Evolutionary conservation across 2,888 invertebrate genomes (phyloP), one percentile per base, ranked within the genome.

Genomic region (Rhagophthalmus giganteus): DNA sequence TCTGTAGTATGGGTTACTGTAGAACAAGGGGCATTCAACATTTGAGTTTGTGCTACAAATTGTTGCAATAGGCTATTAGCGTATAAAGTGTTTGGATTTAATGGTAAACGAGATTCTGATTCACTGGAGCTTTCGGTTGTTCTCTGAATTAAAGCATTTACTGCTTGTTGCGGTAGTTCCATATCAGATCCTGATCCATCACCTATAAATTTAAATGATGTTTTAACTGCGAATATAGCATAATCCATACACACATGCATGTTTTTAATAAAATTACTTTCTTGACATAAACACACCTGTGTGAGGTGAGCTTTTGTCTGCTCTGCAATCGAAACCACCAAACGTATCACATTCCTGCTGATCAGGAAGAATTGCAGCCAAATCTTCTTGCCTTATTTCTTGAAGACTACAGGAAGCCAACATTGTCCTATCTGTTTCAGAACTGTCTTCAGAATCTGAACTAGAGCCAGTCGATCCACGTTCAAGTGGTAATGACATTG

Each of bases 31-130:
- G 84, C 44, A 56, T 83, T 84, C 16, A 87, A 71, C 68, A 85
- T 77, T 71, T 87, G 87, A 0, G 89, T 90, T 71, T 88, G 89
- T 37, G 85, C 88, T 51, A 86, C 89, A 66, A 90, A 90, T 67
- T 90, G 87, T 68, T 90, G 89, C 53, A 91, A 72, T 54, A 91
- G 72, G 42, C 85, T 86, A 9, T 88, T 65, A 4, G 64, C 62
- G 87, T 51, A 87, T 84, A 69, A 87, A 86, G 65, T 84, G 84
- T 9, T 58, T 9, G 64, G 62, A 55, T 74, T 74, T 15, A 70
- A 67, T 0, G 73, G 69, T 39, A 80, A 80, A 55, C 81, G 78
- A 45, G 76, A 78, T 68, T 87, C 87, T 50, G 84, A 86, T 68
- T 88, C 88, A 1, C 87, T 87, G 25, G 86, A 84, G 28, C 85